A percentile compares a stretch with the other conserved stretches of the same genome.
phyloP scores from a whole-genome alignment of 2,888 invertebrate species.

The Dermolepida albohirtum region DNA sequence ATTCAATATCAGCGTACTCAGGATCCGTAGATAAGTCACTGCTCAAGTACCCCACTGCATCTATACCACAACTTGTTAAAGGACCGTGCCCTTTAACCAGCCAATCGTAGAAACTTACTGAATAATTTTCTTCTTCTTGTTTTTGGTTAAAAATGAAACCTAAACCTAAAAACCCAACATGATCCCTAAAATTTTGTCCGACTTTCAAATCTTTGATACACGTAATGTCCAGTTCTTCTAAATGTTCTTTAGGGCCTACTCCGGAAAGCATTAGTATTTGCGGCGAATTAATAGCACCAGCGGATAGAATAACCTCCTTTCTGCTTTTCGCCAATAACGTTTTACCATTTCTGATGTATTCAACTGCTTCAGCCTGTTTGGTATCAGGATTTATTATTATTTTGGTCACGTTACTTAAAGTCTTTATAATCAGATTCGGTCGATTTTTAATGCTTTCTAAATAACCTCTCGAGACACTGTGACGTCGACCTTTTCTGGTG shows the following conservation, averaged over 20 bases:
- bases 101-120: constrained; percentile 63
- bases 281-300: constrained; percentile 72
- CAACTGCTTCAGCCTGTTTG: constrained; percentile 64
- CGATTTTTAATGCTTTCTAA: constrained; percentile 59
- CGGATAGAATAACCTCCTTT: constrained; percentile 79
- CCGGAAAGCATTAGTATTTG: constrained; percentile 73
- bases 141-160: constrained; percentile 66
- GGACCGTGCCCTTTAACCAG: constrained; percentile 66
- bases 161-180: constrained; percentile 74
- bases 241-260: constrained; percentile 69
- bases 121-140: constrained; percentile 46
- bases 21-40: constrained; percentile 56
- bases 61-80: constrained; percentile 64
- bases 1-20: constrained; percentile 72
- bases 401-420: constrained; percentile 68
- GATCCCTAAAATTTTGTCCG: constrained; percentile 75
- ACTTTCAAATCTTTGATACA: constrained; percentile 64
- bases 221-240: constrained; percentile 58
- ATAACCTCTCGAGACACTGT: constrained; percentile 70
- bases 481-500: constrained; percentile 66
- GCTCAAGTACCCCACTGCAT: constrained; percentile 63
- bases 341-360: constrained; percentile 59
- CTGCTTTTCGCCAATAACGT: constrained; percentile 69
- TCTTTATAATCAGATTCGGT: constrained; percentile 69
- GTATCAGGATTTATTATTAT: constrained; percentile 65